These are phyloP conservation scores for Paramisgurnus dabryanus DNA, from an alignment of 2,113 vertebrate genomes.

Conservation along the genomic window DNA sequence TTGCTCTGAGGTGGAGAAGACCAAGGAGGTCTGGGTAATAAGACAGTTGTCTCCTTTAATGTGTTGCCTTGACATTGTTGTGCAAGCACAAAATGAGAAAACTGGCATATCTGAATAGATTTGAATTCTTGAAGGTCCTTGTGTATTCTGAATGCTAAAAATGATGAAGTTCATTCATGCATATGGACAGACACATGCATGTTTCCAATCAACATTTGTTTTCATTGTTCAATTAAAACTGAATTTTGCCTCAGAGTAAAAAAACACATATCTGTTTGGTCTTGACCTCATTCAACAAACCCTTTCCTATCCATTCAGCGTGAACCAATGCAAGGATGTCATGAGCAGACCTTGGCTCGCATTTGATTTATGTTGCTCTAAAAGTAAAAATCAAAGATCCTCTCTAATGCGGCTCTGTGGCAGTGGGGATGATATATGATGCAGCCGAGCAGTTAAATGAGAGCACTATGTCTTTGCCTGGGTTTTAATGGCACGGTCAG, in stretches of 20 bases:
- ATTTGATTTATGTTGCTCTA: constrained; percentile 47
- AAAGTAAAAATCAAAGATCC: constrained; percentile 48
- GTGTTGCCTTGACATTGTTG: neutral
- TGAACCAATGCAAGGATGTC: constrained; percentile 31
- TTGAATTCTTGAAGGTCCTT: too few relatives aligned
- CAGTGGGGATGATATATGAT: constrained; percentile 40
- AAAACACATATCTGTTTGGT: neutral
- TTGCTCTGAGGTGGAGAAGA: constrained; percentile 13
- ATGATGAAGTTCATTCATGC: neutral
- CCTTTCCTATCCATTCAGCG: neutral
- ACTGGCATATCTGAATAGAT: neutral
- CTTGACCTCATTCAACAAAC: constrained; percentile 7
- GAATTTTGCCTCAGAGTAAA: neutral
- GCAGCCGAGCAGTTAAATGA: constrained; percentile 40
- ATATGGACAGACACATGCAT: neutral
- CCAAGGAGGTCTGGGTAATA: constrained; percentile 34
- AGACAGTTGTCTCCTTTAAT: constrained; percentile 25
- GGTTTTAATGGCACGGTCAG: constrained; percentile 42
- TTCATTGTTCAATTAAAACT: neutral
- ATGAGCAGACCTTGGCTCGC: constrained; percentile 17
- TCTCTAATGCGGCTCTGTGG: constrained; percentile 42
- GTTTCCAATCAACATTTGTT: neutral
- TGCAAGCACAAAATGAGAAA: neutral
- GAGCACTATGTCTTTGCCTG: constrained; percentile 41
- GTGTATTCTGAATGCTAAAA: too few relatives aligned